Base-by-base conservation (phyloP, 1,140 invertebrate genomes). In the Cecropterus lyciades region DNA sequence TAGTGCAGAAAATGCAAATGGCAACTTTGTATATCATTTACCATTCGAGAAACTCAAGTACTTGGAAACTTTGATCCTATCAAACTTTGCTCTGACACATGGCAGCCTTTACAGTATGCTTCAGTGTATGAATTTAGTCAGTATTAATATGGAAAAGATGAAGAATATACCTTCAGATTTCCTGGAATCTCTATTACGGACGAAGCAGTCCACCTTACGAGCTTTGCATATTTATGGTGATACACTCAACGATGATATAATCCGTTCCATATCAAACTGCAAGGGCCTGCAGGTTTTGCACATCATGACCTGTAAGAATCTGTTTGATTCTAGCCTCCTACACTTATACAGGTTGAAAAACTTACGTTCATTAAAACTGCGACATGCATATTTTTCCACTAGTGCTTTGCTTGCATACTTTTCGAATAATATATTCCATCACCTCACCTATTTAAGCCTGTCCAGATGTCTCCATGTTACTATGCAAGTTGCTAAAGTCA, bases 71-170 rank as follows among this genome's bases (percentile, higher is more conserved):
- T 68, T 93, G 4, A 84, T 93, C 24, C 73, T 93, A 40, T 93
- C 92, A 11, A 93, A 93, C 70, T 93, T 92, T 85, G 92, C 87
- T 55, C 69, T 93, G 42, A 92, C 91, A 20, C 86, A 86, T 14
- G 75, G 74, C 46, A 93, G 92, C 75, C 75, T 93, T 11, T 88
- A 92, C 53, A 87, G 84, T 48, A 93, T 93, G 92, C 73, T 93
- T 52, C 80, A 86, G 24, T 93, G 92, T 76, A 73, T 76, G 6
- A 77, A 91, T 79, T 85, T 93, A 75, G 84, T 86, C 56, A 89
- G 87, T 73, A 91, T 93, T 72, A 93, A 88, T 66, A 93, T 93
- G 84, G 92, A 93, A 51, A 93, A 93, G 70, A 93, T 93, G 92
- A 93, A 92, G 70, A 93, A 93, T 78, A 92, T 93, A 57, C 92